Base-by-base conservation (phyloP, 1,140 invertebrate genomes). In the Eurosta solidaginis region DNA sequence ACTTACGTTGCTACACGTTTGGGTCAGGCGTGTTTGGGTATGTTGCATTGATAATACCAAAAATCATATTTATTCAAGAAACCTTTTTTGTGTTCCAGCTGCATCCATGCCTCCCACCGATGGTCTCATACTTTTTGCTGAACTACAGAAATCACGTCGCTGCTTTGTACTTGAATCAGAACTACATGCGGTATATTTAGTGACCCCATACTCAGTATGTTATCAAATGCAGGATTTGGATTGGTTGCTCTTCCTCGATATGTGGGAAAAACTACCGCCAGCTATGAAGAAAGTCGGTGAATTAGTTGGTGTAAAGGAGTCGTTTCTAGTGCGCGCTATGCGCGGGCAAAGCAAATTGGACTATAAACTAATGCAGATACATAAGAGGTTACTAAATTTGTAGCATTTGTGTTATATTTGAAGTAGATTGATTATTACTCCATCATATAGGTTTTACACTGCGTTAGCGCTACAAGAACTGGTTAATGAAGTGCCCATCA, bases 111-210 rank as follows among this genome's bases (percentile, higher is more conserved):
- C 96, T 20, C 97, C 97, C 0, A 94, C 95, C 86, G 96, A 99
- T 86, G 96, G 96, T 2, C 89, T 98, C 3, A 90, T 92, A 40
- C 90, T 99, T 22, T 96, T 98, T 83, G 92, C 92, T 81, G 97
- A 99, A 87, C 86, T 99, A n/a, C 92, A 97, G 85, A 94, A 93
- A 88, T 96, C 97, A 0, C 89, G 96, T 50, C 92, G 93, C 82
- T 95, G 94, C 83, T 95, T 99, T 87, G 96, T 97, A 0, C 89
- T 99, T 9, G 96, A 98, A 84, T 96, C 94, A 81, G 97, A 99
- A 84, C 90, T 99, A 0, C 98, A 99, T 88, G 91, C 99, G 42
- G 92, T 99, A 63, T 99, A 99, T 89, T 89, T 97, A 82, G 95
- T 97, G 2, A 97, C 96, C 4, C 96, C 96, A 1, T 94, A 96